Conservation (phyloP, 2,888 invertebrate species). For the Vanessa cardui region DNA sequence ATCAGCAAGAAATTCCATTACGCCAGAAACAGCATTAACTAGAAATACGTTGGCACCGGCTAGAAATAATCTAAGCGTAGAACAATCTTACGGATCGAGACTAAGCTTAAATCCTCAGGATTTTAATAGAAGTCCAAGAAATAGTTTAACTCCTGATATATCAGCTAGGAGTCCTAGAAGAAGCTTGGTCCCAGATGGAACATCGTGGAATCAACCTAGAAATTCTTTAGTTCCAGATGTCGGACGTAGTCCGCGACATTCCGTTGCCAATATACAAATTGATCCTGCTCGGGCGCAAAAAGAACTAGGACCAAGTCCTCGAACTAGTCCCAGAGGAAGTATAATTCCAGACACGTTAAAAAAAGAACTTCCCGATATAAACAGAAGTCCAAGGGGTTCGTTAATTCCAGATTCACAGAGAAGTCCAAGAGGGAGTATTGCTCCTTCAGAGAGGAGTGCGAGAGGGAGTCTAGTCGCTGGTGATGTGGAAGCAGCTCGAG, state of each 20-base stretch:
- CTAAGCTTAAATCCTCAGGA: constrained; percentile 83
- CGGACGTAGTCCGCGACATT: constrained; percentile 84
- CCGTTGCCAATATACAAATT: constrained; percentile 77
- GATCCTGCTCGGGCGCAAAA: constrained; percentile 72
- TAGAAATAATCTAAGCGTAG: constrained; percentile 84
- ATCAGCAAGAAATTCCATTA: constrained; percentile 85
- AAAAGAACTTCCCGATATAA: constrained; percentile 73
- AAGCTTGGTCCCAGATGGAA: constrained; percentile 83
- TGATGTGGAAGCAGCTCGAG: constrained; percentile 63
- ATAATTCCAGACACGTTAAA: constrained; percentile 74
- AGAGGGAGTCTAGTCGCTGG: constrained; percentile 70
- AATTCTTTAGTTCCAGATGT: constrained; percentile 83
- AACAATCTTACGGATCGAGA: constrained; percentile 79
- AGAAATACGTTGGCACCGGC: constrained; percentile 82
- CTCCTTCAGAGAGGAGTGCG: constrained; percentile 77
- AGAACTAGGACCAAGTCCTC: constrained; percentile 77
- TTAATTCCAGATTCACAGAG: constrained; percentile 82
- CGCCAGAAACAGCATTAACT: constrained; percentile 82
- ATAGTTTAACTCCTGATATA: constrained; percentile 75
- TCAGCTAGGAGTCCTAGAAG: constrained; percentile 83
- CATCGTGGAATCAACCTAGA: constrained; percentile 81
- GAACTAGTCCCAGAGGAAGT: constrained; percentile 84
- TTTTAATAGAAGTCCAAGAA: constrained; percentile 76
- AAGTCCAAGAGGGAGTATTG: constrained; percentile 85
- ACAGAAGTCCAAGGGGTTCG: constrained; percentile 82